Conservation (phyloP, 2,888 invertebrate genomes). For the Gasteruption jaculator region DNA sequence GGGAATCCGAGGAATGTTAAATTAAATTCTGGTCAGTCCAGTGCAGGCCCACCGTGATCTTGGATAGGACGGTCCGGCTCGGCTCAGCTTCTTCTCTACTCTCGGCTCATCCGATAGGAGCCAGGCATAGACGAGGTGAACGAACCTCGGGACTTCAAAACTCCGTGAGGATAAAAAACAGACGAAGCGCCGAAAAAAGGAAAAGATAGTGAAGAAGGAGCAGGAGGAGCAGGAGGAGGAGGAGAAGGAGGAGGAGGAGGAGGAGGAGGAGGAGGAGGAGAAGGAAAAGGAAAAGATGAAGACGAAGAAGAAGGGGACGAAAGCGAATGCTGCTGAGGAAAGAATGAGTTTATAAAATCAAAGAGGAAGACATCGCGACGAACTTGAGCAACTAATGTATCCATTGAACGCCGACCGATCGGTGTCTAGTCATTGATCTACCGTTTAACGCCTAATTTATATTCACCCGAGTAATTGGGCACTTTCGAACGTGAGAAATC, state of each 20-base stretch:
- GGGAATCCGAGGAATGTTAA: conserved; percentile 42
- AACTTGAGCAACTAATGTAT: too few relatives aligned
- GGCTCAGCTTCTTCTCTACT: conserved; percentile 19
- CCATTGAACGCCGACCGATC: too few relatives aligned
- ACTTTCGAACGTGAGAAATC: too few relatives aligned
- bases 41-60: conserved; percentile 29
- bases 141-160: conserved; percentile 46
- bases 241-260: conserved; percentile 20
- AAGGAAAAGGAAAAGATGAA: conserved; percentile 16
- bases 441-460: too few relatives aligned
- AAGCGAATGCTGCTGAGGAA: too few relatives aligned
- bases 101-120: conserved; percentile 19
- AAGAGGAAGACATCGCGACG: neutral
- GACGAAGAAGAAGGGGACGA: conserved; percentile 18
- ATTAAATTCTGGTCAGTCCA: conserved; percentile 35
- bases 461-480: too few relatives aligned
- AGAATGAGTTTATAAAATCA: too few relatives aligned
- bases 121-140: conserved; percentile 43
- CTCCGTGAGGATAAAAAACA: conserved; percentile 28
- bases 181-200: conserved; percentile 34
- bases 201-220: conserved; percentile 18
- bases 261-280: conserved; percentile 19
- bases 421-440: too few relatives aligned
- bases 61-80: conserved; percentile 27
- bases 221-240: conserved; percentile 22